Conservation (phyloP, 2,888 invertebrate genomes). For the Dendrolimus pini region DNA sequence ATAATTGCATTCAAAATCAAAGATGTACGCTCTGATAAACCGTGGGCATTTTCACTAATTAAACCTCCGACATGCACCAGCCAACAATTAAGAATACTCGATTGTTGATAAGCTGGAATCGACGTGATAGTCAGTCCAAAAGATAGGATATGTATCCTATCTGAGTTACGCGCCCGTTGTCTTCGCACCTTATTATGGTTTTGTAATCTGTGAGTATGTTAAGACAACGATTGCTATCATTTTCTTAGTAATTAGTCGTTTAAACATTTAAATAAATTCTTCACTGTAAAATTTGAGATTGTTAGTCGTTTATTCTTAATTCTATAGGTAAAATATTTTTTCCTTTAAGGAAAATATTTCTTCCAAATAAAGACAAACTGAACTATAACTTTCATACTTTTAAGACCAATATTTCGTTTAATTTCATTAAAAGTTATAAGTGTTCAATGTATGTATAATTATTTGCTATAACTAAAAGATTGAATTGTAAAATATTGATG, state of each 20-base stretch:
- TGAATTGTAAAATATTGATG: no score
- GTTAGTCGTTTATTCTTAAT: no score
- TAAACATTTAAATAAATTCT: no score
- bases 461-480: no score
- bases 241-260: neutral
- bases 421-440: no score
- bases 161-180: constrained; percentile 39
- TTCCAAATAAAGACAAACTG: no score
- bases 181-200: constrained; percentile 62
- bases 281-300: no score
- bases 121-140: constrained; percentile 47
- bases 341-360: no score
- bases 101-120: constrained; percentile 62
- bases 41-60: constrained; percentile 70
- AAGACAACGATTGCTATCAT: neutral
- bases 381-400: no score
- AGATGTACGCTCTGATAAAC: constrained; percentile 60
- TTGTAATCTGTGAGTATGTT: constrained; percentile 8
- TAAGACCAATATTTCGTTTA: no score
- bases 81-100: constrained; percentile 66
- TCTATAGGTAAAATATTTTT: no score
- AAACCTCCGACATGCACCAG: constrained; percentile 61
- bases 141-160: constrained; percentile 31
- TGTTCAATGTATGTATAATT: no score
- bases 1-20: constrained; percentile 75